Conservation (phyloP, 2,888 invertebrate genomes). For the Melanotus villosus region DNA sequence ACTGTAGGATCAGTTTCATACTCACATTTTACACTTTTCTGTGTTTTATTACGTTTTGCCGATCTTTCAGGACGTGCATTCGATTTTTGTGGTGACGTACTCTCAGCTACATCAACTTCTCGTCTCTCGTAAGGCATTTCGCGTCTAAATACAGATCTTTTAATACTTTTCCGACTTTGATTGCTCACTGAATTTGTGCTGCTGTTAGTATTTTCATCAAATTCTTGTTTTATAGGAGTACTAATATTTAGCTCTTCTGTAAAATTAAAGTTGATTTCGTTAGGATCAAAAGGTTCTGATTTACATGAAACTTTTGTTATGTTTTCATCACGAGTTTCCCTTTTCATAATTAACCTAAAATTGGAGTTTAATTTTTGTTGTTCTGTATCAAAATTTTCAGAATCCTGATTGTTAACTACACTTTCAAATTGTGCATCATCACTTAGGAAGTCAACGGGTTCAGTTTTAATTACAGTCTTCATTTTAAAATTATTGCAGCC, state of each 20-base stretch:
- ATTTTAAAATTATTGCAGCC: neutral
- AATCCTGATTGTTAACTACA: neutral
- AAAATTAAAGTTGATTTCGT: constrained; percentile 36
- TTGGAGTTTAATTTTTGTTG: neutral
- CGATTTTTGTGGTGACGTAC: neutral
- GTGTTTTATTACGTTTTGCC: neutral
- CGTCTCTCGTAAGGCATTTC: constrained; percentile 33
- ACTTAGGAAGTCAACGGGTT: neutral
- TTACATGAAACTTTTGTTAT: neutral
- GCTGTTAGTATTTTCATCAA: constrained; percentile 35
- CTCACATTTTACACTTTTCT: constrained; percentile 60
- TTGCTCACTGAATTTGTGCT: constrained; percentile 37
- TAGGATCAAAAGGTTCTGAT: constrained; percentile 4
- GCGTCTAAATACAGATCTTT: constrained; percentile 39
- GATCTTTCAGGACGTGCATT: neutral
- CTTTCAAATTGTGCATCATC: constrained; percentile 20
- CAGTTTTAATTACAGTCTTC: neutral
- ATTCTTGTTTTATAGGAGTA: constrained; percentile 36
- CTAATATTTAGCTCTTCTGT: constrained; percentile 27
- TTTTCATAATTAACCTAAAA: constrained; percentile 23
- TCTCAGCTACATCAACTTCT: neutral
- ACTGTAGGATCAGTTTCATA: constrained; percentile 81
- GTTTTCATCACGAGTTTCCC: constrained; percentile 41
- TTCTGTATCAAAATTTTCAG: no score
- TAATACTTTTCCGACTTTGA: constrained; percentile 44